Evolutionary conservation across 2,888 invertebrate species (phyloP), one percentile per base, ranked within the genome.

Genomic region (Nephrocerus scutellatus): DNA sequence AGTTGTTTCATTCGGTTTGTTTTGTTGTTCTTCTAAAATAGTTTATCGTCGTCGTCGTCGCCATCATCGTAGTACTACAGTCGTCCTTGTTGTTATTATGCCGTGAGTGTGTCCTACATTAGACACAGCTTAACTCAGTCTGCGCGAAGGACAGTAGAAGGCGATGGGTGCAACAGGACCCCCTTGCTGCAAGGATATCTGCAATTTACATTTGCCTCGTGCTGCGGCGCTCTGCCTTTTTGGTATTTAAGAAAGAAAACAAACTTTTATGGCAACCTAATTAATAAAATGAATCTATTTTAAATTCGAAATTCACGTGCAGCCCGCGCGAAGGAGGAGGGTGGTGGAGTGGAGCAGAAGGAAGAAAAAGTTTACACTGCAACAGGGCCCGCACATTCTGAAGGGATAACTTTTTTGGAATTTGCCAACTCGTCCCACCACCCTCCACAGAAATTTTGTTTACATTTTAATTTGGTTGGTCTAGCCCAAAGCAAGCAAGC

Each of bases 181-280:
- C n/a, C n/a, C n/a, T n/a, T n/a, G n/a, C n/a, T n/a, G n/a, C n/a
- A n/a, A n/a, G n/a, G n/a, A n/a, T 30, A 25, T 34, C 32, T 46
- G 43, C 37, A 46, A 46, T 46, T 46, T 46, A 43, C 43, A 46
- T 46, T 46, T 46, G 38, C 37, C 35, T n/a, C n/a, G n/a, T n/a
- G n/a, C n/a, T n/a, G n/a, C n/a, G n/a, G n/a, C n/a, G n/a, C n/a
- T 26, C 32, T 43, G 46, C 40, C 43, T 46, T 41, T 35, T 46
- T 31, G 32, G 43, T 46, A 46, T 46, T 46, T 49, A 35, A 46
- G 14, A 47, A 39, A 48, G 41, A 46, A 47, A 50, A 50, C 50
- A 53, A 55, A 54, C 54, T 59, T 56, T 55, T 55, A 58, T 58
- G 52, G 47, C 57, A 57, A 55, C 55, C 57, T 59, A 62, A 62